Base-by-base conservation (phyloP, 2,113 vertebrate genomes). In the Lota lota region DNA sequence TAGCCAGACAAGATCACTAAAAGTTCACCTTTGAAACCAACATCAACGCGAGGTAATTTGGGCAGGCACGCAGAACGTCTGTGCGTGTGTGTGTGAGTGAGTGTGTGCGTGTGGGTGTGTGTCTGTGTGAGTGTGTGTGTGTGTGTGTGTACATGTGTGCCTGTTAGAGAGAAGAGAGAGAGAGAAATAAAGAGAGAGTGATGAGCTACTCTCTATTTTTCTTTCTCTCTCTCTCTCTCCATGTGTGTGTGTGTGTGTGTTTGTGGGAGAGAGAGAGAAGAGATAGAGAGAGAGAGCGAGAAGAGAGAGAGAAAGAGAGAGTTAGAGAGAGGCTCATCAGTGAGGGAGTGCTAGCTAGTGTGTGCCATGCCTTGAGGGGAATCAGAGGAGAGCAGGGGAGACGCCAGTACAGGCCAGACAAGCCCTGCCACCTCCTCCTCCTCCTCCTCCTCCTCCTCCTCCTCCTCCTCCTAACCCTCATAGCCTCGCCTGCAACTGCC, bases 1-100 rank as follows among this genome's bases (percentile, higher is more conserved):
- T 88, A 84, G 88, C 82, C 40, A 87, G 82, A 85, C 80, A 79
- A 85, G 85, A 90, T 87, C 87, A 87, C 87, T 88, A 79, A 85
- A 88, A 90, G 88, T 90, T 90, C 84, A 90, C 82, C 84, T 88
- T 90, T 88, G 76, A 85, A 84, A 88, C 87, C 84, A 85, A 87
- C 87, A 84, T 85, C 79, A 75, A 85, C 85, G 83, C 86, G 87
- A 85, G 85, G 84, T 88, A 84, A 90, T 88, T 88, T 88, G 85
- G 85, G 87, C 85, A 77, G 86, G 81, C 80, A 82, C 79, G 73
- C 77, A 85, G 80, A 79, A 70, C 40, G 68, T 53, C 61, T 74
- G 73, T 61, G 81, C 57, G 69, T 11, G 4, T 17, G 28, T n/a
- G 63, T 0, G 51, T 10, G 66, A 6, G 61, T 50, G 36, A 58